Evolutionary conservation across 2,888 invertebrate genomes (phyloP).

Genomic region (Listrodromus nycthemerus): DNA sequence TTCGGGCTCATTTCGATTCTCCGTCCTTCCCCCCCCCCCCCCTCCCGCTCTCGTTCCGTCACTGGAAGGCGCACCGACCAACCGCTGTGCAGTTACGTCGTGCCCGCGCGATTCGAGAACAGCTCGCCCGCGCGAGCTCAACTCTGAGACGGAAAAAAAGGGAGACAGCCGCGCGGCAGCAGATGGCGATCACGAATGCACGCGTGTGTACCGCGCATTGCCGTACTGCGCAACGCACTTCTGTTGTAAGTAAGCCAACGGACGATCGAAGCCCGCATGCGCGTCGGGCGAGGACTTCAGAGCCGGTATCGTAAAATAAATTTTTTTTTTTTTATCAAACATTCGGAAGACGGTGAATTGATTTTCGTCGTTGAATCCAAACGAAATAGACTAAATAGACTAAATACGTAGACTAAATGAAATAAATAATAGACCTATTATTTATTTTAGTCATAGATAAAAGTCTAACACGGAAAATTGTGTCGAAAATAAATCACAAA

Average conservation of each 20-base stretch:
- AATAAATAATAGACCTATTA: no score
- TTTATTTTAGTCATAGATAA: no score
- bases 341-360: no score
- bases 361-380: no score
- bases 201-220: constrained; percentile 31
- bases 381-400: no score
- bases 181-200: constrained; percentile 64
- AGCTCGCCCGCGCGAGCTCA: constrained; percentile 44
- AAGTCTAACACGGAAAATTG: no score
- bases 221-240: constrained; percentile 29
- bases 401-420: no score
- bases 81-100: constrained; percentile 26
- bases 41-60: constrained; percentile 6
- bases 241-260: constrained; percentile 55
- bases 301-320: constrained; percentile 25
- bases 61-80: constrained; percentile 28
- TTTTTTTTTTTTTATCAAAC: background rate
- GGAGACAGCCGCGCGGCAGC: constrained; percentile 53
- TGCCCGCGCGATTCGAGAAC: constrained; percentile 45
- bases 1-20: constrained; percentile 36
- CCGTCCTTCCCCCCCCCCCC: background rate
- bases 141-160: constrained; percentile 57
- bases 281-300: constrained; percentile 3
- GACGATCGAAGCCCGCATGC: constrained; percentile 27
- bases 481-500: no score